phyloP scores from a whole-genome alignment of 2,888 invertebrate genomes.

The Cosmia trapezina region DNA sequence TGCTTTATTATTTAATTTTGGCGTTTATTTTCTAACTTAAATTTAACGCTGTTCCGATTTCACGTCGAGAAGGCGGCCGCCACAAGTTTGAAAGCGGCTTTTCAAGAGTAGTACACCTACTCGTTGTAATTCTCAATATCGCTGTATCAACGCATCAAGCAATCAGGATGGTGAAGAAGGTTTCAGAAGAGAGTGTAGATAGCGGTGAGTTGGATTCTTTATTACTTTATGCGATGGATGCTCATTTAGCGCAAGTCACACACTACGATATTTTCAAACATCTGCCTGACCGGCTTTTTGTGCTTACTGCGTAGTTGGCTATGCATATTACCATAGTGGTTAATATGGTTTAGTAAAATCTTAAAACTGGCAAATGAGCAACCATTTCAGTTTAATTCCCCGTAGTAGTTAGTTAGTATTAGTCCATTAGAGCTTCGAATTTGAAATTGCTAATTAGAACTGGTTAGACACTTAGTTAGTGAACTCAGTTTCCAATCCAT shows the following conservation, averaged over 20 bases:
- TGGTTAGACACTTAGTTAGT: slow-evolving; percentile 24
- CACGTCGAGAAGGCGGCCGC: slow-evolving; percentile 89
- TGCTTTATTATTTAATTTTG: slow-evolving; percentile 83
- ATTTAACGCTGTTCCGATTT: slow-evolving; percentile 88
- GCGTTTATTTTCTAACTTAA: slow-evolving; percentile 82
- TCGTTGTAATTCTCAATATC: slow-evolving; percentile 84
- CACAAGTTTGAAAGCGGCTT: slow-evolving; percentile 90
- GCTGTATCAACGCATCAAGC: slow-evolving; percentile 85
- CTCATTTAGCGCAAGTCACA: slow-evolving; percentile 54
- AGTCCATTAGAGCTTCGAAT: slow-evolving; percentile 44
- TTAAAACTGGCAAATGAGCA: slow-evolving; percentile 31
- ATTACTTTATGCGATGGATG: slow-evolving; percentile 40
- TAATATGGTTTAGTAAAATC: slow-evolving; percentile 6
- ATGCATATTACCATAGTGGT: slow-evolving; percentile 50
- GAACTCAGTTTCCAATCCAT: slow-evolving; percentile 24
- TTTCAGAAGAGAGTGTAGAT: slow-evolving; percentile 90
- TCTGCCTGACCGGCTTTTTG: slow-evolving; percentile 67
- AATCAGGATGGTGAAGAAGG: slow-evolving; percentile 90
- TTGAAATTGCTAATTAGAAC: slow-evolving; percentile 53
- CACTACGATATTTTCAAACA: slow-evolving; percentile 58
- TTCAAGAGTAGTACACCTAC: slow-evolving; percentile 88
- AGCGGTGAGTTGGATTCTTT: slow-evolving; percentile 83
- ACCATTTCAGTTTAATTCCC: slow-evolving; percentile 18
- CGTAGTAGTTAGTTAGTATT: slow-evolving; percentile 10
- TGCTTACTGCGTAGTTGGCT: slow-evolving; percentile 70